phyloP scores from a whole-genome alignment of 2,888 invertebrate species.

The Didymodactylos carnosus region DNA sequence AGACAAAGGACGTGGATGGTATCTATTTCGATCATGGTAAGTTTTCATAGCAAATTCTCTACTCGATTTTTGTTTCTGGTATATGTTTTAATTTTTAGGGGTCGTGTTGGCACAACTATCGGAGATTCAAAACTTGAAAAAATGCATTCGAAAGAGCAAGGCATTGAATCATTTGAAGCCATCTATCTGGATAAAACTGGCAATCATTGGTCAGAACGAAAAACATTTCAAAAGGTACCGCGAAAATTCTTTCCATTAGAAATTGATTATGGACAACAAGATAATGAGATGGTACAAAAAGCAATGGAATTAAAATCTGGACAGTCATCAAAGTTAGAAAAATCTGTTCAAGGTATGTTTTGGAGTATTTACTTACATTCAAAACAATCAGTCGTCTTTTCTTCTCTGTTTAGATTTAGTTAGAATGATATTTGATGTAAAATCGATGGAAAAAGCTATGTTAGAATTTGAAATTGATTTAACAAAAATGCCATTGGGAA shows the following conservation, averaged over 20 bases:
- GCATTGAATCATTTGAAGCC: slow-evolving; percentile 42
- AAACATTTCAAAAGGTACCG: slow-evolving; percentile 50
- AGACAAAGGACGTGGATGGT: slow-evolving; percentile 45
- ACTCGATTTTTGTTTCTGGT: not conserved
- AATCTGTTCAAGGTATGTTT: slow-evolving; percentile 61
- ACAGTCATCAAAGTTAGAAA: slow-evolving; percentile 47
- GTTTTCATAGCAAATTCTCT: not conserved
- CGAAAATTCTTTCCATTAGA: slow-evolving; percentile 64
- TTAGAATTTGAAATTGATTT: slow-evolving; percentile 65
- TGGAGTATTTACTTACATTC: no score
- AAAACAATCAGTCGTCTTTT: no score
- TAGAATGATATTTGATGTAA: slow-evolving; percentile 66
- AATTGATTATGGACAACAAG: slow-evolving; percentile 51
- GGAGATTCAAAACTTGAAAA: slow-evolving; percentile 41
- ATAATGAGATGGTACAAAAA: slow-evolving; percentile 22
- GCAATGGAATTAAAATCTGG: slow-evolving; percentile 16
- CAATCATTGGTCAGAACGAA: slow-evolving; percentile 52
- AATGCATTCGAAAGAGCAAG: slow-evolving; percentile 21
- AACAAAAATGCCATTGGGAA: slow-evolving; percentile 93
- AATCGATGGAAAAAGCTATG: slow-evolving; percentile 73
- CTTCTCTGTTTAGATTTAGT: no score
- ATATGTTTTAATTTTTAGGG: slow-evolving; percentile 42
- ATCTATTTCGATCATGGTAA: not conserved
- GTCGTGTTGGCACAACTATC: slow-evolving; percentile 79
- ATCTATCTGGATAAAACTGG: slow-evolving; percentile 59